Conservation (phyloP, 1,140 invertebrate genomes). For the Aphelinus atriplicis region DNA sequence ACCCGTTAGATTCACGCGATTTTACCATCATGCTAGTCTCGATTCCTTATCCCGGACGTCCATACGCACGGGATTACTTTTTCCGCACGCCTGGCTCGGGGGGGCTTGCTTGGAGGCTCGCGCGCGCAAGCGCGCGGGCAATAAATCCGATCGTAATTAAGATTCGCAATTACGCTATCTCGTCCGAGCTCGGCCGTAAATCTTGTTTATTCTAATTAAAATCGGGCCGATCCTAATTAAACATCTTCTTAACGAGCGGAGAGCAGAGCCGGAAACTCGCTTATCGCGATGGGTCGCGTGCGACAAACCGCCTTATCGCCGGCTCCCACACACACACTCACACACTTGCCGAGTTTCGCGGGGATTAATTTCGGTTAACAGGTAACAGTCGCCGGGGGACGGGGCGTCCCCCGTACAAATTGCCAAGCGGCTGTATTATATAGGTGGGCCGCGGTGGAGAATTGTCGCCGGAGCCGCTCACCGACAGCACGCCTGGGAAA, state of each 20-base stretch:
- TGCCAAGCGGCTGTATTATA: slow-evolving; percentile 5
- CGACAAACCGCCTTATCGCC: slow-evolving; percentile 34
- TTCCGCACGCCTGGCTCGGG: slow-evolving; percentile 31
- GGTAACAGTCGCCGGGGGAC: slow-evolving; percentile 45
- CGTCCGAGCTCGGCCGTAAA: slow-evolving; percentile 9
- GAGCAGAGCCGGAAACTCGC: not conserved
- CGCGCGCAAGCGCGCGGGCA: not conserved
- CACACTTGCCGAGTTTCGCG: slow-evolving; percentile 13
- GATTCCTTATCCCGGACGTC: not conserved
- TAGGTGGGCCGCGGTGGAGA: not conserved
- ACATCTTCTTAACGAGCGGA: slow-evolving; percentile 34
- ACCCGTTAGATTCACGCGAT: too few species aligned
- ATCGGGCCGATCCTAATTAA: slow-evolving; percentile 37
- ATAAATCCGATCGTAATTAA: slow-evolving; percentile 38
- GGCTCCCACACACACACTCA: not conserved
- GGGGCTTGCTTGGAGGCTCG: too few species aligned
- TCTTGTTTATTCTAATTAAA: slow-evolving; percentile 42
- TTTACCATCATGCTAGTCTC: too few species aligned
- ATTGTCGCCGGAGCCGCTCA: not conserved
- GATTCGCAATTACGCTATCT: slow-evolving; percentile 39
- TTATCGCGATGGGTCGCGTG: not conserved
- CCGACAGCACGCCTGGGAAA: slow-evolving; percentile 43
- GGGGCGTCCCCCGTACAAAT: slow-evolving; percentile 28
- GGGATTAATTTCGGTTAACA: slow-evolving; percentile 46
- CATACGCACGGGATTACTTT: slow-evolving; percentile 20